Base-by-base conservation (phyloP, 2,888 invertebrate genomes). In the Zeuzera pyrina region DNA sequence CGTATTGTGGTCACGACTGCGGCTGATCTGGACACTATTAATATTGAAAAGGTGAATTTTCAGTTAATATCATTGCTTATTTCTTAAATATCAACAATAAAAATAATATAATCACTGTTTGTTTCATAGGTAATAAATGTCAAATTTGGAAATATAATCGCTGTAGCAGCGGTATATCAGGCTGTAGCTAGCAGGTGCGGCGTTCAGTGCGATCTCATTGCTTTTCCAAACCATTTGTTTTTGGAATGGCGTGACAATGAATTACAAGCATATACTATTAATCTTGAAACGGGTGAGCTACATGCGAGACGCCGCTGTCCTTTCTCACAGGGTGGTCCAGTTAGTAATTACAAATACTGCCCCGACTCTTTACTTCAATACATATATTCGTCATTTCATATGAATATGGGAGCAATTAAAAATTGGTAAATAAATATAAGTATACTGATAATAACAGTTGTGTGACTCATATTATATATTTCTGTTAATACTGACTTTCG, bases 181-280 rank as follows among this genome's bases (percentile, higher is more conserved):
- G 61, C 68, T 0, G 52, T 77, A 1, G 72, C 76, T 2, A 51
- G 47, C 22, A 47, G 49, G n/a, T 67, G 67, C 33, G 73, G 67
- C 5, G 53, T 72, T 1, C 34, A 43, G 3, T 68, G 69, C 35
- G 56, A 67, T 12, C 39, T 81, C 16, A 50, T 71, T 1, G 58
- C 60, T 2, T 74, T 76, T 35, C 62, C 69, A 1, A 64, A 69
- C 36, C 77, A 79, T 43, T 37, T 76, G 34, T 73, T 69, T 35
- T 26, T 79, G 10, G 61, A 73, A 37, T 71, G 70, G 68, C 50
- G 51, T 19, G 56, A 61, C 28, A 33, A 39, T 16, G 37, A 45
- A 3, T 21, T 29, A 3, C 28, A 39, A n/a, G 15, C 41, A 3
- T 66, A 55, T 35, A 58, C 57, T 4, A 47, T 78, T n/a, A 54